These are phyloP conservation scores for Ascidia mentula DNA, from an alignment of 23 tunicate species.

Conservation along the genomic window DNA sequence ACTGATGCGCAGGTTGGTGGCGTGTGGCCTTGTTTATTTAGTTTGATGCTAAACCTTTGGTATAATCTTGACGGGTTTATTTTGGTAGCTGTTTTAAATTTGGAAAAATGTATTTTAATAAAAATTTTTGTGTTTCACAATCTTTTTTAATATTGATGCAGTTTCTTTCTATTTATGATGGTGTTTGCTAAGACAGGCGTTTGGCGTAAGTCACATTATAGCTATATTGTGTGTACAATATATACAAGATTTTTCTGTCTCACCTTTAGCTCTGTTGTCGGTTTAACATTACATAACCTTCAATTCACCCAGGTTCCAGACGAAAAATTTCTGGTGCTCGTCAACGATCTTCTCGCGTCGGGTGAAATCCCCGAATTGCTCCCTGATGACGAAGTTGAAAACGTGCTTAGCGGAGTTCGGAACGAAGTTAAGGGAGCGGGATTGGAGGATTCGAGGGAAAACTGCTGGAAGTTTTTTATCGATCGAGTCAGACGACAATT, in stretches of 20 bases:
- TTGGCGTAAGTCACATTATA: not conserved
- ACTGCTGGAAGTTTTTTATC: constrained; percentile 99
- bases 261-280: not conserved
- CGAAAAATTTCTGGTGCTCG: constrained; percentile 93
- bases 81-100: too few relatives aligned
- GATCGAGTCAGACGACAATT: constrained; percentile 86
- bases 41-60: too few relatives aligned
- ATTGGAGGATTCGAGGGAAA: constrained; percentile 94
- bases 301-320: constrained; percentile 74
- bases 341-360: constrained; percentile 97
- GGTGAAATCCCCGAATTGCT: constrained; percentile 98
- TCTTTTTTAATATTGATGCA: too few relatives aligned
- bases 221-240: not conserved
- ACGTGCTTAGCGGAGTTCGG: constrained; percentile 75
- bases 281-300: too few relatives aligned
- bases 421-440: constrained; percentile 95
- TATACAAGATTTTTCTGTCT: not conserved
- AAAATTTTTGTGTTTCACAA: too few relatives aligned
- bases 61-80: too few relatives aligned
- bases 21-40: not conserved
- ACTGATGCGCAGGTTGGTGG: constrained; percentile 97
- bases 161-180: too few relatives aligned
- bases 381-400: constrained; percentile 95
- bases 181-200: too few relatives aligned
- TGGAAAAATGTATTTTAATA: too few relatives aligned